Percentiles rank a stretch among this genome's conserved stretches.
phyloP scores from a whole-genome alignment of 1,140 invertebrate genomes.

The Micrasema longulum region DNA sequence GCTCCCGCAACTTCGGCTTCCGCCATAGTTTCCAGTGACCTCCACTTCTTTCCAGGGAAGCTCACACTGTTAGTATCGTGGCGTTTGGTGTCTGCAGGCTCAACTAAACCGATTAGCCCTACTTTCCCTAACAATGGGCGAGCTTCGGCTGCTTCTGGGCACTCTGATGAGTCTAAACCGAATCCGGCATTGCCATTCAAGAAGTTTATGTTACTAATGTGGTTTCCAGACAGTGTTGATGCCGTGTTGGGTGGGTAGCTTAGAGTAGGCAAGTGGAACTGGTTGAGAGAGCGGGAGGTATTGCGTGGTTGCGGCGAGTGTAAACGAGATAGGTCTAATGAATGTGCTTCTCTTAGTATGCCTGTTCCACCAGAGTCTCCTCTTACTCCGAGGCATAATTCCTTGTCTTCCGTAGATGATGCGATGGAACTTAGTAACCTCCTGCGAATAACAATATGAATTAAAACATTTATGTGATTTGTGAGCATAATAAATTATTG shows the following conservation, averaged over 20 bases:
- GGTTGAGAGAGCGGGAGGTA: constrained; percentile 63
- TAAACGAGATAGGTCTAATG: constrained; percentile 60
- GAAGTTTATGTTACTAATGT: constrained; percentile 56
- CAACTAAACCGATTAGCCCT: constrained; percentile 62
- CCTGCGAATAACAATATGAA: constrained; percentile 54
- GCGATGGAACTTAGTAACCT: constrained; percentile 65
- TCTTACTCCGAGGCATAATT: constrained; percentile 29
- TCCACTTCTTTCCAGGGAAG: constrained; percentile 76
- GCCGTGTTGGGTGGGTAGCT: constrained; percentile 55
- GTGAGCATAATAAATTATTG: too few relatives aligned
- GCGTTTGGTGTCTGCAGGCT: constrained; percentile 60
- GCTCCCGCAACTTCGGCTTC: constrained; percentile 63
- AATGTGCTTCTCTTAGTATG: constrained; percentile 59
- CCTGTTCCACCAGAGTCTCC: not conserved
- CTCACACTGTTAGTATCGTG: constrained; percentile 66
- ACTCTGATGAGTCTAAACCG: constrained; percentile 63
- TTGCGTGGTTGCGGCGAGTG: constrained; percentile 57
- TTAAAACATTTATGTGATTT: not conserved
- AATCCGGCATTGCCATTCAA: constrained; percentile 66
- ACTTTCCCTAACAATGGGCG: constrained; percentile 64
- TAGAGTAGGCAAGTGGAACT: constrained; percentile 53
- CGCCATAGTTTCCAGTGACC: constrained; percentile 78
- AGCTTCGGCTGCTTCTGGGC: constrained; percentile 66
- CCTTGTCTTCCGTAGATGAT: constrained; percentile 59
- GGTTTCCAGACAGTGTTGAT: constrained; percentile 59